A percentile compares a stretch with the other conserved stretches of the same genome.
Evolutionary conservation across 2,797 vertebrate species (phyloP).

Genomic region (Clarias laeviceps): DNA sequence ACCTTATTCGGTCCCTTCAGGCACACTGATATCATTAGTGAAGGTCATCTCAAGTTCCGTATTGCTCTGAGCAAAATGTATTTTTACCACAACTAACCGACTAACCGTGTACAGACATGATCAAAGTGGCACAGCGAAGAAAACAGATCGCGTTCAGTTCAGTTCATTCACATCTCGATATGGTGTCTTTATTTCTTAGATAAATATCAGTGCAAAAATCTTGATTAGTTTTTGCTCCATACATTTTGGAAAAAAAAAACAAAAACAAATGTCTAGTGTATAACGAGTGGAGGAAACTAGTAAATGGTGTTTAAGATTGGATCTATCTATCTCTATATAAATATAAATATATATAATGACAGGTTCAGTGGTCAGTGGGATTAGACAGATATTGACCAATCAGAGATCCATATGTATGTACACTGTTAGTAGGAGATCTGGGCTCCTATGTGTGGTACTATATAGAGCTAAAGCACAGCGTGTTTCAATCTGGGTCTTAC

Average conservation of each 20-base stretch:
- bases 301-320: constrained; percentile 54
- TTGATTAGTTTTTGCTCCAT: constrained; percentile 51
- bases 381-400: constrained; percentile 61
- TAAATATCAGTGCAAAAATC: constrained; percentile 50
- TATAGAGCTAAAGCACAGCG: constrained; percentile 65
- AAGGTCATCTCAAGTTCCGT: constrained; percentile 50
- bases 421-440: constrained; percentile 49
- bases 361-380: constrained; percentile 52
- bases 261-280: constrained; percentile 51
- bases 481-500: constrained; percentile 60
- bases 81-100: constrained; percentile 47
- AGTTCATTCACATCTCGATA: constrained; percentile 43
- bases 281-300: constrained; percentile 51
- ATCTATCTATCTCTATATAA: constrained; percentile 40
- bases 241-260: constrained; percentile 3
- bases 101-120: constrained; percentile 47
- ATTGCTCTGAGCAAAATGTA: constrained; percentile 71
- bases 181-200: constrained; percentile 54
- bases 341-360: constrained; percentile 36
- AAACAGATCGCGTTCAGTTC: constrained; percentile 33
- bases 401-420: constrained; percentile 51
- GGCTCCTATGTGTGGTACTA: constrained; percentile 63
- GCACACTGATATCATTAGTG: constrained; percentile 49
- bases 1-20: constrained; percentile 44
- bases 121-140: constrained; percentile 36